Evolutionary conservation across 2,797 vertebrate genomes (phyloP).

Genomic region (Coilia nasus): DNA sequence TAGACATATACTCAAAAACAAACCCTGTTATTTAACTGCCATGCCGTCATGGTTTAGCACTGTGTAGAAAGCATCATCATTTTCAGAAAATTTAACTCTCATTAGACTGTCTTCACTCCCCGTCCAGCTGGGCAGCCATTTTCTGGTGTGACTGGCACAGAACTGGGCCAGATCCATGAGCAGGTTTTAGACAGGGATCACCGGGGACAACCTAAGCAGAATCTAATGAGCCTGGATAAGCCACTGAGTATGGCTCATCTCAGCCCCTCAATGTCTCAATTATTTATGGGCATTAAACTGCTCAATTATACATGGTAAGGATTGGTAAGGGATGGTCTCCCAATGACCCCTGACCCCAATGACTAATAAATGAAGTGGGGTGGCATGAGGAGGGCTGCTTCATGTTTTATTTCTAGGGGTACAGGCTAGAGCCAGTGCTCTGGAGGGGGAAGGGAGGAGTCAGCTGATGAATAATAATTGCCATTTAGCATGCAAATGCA

Average conservation of each 20-base stretch:
- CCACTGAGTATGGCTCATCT: background rate
- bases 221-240: background rate
- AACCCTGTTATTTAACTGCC: background rate
- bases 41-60: background rate
- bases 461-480: constrained; percentile 13
- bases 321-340: background rate
- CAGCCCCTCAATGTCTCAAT: background rate
- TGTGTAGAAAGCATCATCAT: background rate
- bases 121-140: background rate
- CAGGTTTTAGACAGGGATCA: background rate
- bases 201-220: background rate
- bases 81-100: background rate
- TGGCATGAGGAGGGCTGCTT: constrained; percentile 4
- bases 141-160: background rate
- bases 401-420: constrained; percentile 20
- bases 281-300: constrained; percentile 16
- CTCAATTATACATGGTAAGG: constrained; percentile 22
- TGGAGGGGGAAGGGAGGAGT: background rate
- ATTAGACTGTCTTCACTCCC: background rate
- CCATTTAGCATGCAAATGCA: background rate
- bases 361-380: constrained; percentile 18
- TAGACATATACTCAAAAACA: too few relatives aligned
- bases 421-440: background rate
- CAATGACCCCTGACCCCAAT: background rate
- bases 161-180: background rate